These are phyloP conservation scores for Rhodinocichla rosea DNA, from an alignment of 2,113 vertebrate species.

Conservation along the genomic window DNA sequence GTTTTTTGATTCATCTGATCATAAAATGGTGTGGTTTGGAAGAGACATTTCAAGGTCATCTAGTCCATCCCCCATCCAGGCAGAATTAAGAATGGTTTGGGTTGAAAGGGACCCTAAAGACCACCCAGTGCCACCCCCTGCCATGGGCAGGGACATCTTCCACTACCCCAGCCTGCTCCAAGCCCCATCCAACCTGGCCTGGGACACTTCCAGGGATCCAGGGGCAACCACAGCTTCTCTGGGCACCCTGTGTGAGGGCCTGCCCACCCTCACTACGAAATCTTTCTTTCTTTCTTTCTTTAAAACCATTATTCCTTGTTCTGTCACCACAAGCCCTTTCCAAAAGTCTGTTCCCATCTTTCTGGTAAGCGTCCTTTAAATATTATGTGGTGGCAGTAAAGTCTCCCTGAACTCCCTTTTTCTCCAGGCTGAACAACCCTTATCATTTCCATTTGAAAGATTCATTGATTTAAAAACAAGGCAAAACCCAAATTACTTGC, in stretches of 20 bases:
- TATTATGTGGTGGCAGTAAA: rapidly evolving
- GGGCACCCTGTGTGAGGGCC: not conserved
- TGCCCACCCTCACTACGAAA: rapidly evolving
- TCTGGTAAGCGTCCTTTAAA: not conserved
- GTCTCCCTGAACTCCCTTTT: not conserved
- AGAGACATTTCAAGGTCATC: not conserved
- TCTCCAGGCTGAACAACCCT: not conserved
- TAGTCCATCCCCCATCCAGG: not conserved
- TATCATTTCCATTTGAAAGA: not conserved
- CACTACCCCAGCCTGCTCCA: rapidly evolving
- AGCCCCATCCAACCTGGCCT: not conserved
- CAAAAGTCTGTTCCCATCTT: not conserved
- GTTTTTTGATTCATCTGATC: not conserved
- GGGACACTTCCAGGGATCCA: not conserved
- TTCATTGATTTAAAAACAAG: not conserved
- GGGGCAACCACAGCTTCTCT: not conserved
- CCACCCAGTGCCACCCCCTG: not conserved
- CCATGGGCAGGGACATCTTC: not conserved
- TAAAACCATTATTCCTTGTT: not conserved
- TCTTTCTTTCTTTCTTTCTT: not conserved
- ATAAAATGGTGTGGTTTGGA: not conserved
- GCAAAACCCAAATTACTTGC: not conserved
- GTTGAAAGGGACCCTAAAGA: not conserved
- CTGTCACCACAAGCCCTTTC: rapidly evolving
- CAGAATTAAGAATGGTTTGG: not conserved